Conservation (phyloP, 2,113 vertebrate genomes). For the Pseudorhombus dupliciocellatus region DNA sequence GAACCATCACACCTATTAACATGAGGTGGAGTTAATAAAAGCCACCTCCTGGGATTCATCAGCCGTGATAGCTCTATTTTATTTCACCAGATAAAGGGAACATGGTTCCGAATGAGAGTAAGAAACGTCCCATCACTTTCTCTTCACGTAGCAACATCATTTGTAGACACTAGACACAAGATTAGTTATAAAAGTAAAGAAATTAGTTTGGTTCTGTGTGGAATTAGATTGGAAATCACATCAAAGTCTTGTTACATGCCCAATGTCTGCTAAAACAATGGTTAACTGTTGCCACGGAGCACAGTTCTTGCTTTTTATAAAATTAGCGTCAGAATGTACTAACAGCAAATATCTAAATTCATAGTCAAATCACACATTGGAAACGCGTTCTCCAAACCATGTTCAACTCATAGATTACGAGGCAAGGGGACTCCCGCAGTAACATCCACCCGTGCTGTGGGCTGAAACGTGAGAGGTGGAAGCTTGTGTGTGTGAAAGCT, state of each 20-base stretch:
- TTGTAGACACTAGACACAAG: constrained; percentile 15
- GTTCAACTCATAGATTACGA: not conserved
- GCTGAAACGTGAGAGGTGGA: constrained; percentile 68
- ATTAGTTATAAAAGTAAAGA: constrained; percentile 9
- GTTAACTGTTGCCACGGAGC: not conserved
- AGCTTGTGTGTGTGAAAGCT: constrained; percentile 76
- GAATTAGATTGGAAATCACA: not conserved
- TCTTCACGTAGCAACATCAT: constrained; percentile 44
- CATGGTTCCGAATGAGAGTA: constrained; percentile 65
- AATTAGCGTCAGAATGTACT: not conserved
- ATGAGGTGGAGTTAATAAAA: constrained; percentile 78
- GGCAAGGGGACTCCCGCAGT: constrained; percentile 33
- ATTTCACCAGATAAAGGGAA: constrained; percentile 70
- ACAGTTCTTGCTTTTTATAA: too few species aligned
- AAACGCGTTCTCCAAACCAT: not conserved
- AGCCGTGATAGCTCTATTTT: constrained; percentile 63
- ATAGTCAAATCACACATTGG: not conserved
- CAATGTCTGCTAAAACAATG: not conserved
- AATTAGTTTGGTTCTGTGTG: not conserved
- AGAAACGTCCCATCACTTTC: constrained; percentile 44
- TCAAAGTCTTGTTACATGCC: not conserved
- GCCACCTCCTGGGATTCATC: constrained; percentile 74
- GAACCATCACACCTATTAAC: constrained; percentile 67
- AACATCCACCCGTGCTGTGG: constrained; percentile 64
- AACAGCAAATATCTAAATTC: not conserved